Evolutionary conservation across 2,113 vertebrate genomes (phyloP), one percentile per base, ranked within the genome.

Genomic region (Leptobrachium leishanense): DNA sequence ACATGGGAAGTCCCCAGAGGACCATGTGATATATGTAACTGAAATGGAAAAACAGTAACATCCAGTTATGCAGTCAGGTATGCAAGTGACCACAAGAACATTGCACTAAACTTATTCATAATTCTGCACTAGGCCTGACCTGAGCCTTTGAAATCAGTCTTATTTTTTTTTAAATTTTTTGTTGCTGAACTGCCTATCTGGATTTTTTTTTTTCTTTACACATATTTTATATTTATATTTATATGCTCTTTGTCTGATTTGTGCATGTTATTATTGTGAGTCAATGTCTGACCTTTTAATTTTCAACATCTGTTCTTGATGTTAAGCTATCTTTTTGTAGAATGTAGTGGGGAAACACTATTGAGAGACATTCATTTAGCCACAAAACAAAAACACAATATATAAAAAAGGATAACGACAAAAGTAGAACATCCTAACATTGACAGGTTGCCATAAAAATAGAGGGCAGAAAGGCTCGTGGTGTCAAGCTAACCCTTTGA

Each of bases 1-100:
- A 68, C 98, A 99, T n/a, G 98, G 96, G 87, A 99, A 99, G 92
- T 97, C 97, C 81, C 96, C 98, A 1, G 98, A 99, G 92, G 97
- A 98, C 93, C 98, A 99, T 89, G 94, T 99, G 86, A 94, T 98
- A 91, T 99, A 98, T 84, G 96, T 99, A 91, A 95, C 94, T 54
- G 89, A 95, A 91, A 89, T 98, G 88, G 97, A 98, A 88, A 98
- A 92, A 87, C 93, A 92, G 87, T 88, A 88, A 91, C 86, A 87
- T 87, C 91, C 87, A 90, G 92, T 93, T 92, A 92, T 92, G 93
- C 93, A 91, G 92, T 91, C 92, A 91, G 91, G 92, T 90, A 89
- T 92, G 92, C 92, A 90, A 92, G 92, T 91, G 92, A 94, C 89
- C 90, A 91, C 86, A 93, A 89, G 94, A 92, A 92, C 93, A 91